Base-by-base conservation (phyloP, 2,113 vertebrate species). In the Spea multiplicata region DNA sequence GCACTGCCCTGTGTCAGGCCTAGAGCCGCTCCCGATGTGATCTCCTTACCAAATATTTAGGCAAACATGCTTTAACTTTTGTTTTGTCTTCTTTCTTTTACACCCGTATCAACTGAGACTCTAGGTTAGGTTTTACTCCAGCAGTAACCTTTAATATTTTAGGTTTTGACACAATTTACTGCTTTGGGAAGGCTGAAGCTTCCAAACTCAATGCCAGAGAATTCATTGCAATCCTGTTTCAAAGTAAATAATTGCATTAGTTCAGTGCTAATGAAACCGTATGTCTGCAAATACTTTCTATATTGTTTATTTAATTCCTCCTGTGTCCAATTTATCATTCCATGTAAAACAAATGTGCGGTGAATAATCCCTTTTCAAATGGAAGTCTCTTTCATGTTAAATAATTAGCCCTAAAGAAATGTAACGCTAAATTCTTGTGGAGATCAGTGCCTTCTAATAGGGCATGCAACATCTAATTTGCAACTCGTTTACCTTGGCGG, bases 391-490 rank as follows among this genome's bases (percentile, higher is more conserved):
- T 80, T 80, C 50, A 80, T 73, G 77, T 73, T 14, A 57, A 55
- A 67, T 67, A 62, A 80, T 80, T 80, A 80, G 62, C 77, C 71
- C 61, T 73, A 17, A 66, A 80, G 77, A 73, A 80, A 80, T 80
- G 77, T 73, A 48, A 73, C 50, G 77, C 77, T 80, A 67, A 55
- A 80, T 80, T 80, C 77, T 80, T 73, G 13, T 48, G 9, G 71
- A 72, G 77, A 80, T 80, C 71, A 44, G 70, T 66, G 71, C 62
- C 71, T 80, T 72, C 71, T 80, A 80, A 80, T 80, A 73, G 77
- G 77, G 69, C 77, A 61, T 73, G 77, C 77, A 67, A 67, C 66
- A 46, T 73, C 44, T 67, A 44, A 67, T 73, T 80, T 73, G n/a
- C 77, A 80, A 57, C 71, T 45, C 49, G 64, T 73, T 80, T 80